Evolutionary conservation across 2,113 vertebrate species (phyloP).

Genomic region (Elephantulus edwardii): DNA sequence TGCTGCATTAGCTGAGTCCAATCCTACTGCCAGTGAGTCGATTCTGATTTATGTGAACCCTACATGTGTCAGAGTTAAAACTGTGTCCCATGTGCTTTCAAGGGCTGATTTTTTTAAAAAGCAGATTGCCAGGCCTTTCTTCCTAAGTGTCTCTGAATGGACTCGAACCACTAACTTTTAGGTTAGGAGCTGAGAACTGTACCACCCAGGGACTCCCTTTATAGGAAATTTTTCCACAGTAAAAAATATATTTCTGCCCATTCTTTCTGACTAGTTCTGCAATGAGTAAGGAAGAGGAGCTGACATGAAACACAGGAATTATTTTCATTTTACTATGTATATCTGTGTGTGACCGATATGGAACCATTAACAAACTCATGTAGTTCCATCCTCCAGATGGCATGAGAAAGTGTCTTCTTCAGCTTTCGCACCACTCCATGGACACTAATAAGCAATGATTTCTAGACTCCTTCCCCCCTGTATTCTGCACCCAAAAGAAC

Average conservation of each 20-base stretch:
- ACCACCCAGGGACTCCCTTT: neutral
- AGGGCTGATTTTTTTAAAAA: no score
- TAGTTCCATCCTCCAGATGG: neutral
- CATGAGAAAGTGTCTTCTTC: neutral
- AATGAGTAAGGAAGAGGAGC: neutral
- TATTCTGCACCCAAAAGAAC: neutral
- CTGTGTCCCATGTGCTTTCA: no score
- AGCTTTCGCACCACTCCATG: no score
- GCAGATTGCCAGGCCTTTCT: no score
- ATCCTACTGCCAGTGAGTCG: no score
- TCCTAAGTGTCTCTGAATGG: no score
- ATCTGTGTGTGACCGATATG: neutral
- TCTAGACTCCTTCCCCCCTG: neutral
- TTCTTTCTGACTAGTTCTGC: neutral
- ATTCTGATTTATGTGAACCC: no score
- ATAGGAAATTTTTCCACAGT: neutral
- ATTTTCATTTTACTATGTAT: neutral
- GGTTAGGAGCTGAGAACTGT: no score
- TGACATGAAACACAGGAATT: neutral
- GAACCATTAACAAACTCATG: neutral
- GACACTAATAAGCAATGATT: no score
- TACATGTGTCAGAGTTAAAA: no score
- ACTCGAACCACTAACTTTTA: no score
- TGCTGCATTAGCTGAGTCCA: no score
- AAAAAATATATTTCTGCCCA: neutral